Evolutionary conservation across 2,797 vertebrate genomes (phyloP), one percentile per base, ranked within the genome.

Genomic region (Mareca strepera): DNA sequence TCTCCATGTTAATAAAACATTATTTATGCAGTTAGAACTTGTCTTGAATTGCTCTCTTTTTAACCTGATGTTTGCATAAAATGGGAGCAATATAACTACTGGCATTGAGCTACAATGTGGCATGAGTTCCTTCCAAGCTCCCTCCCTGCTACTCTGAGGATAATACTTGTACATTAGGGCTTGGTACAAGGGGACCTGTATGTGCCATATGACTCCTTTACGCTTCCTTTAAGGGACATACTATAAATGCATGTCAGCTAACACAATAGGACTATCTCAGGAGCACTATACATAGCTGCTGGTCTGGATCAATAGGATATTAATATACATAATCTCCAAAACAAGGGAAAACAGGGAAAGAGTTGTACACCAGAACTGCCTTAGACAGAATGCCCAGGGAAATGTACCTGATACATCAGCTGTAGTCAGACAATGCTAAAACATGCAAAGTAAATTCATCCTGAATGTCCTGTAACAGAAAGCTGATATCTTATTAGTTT

Each of bases 401-500:
- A 28, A 62, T 29, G 13, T 20, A 31, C 17, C 10, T 70, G 52
- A 15, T 26, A 37, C 23, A 50, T 13, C 48, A 52, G 12, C 35
- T 11, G 7, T 53, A 28, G 52, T 50, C 31, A 66, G 58, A 17
- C 17, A 62, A 35, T 31, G 37, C 25, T 74, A 53, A 85, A 87
- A 93, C 6, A 50, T 15, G 70, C 6, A 55, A 67, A 73, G 7
- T 67, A 70, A 86, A 37, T 80, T 55, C 67, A 48, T 20, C 39
- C 82, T 58, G 41, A 86, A 90, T 37, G 73, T 68, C 58, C 35
- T 81, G 15, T 23, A 53, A 41, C 48, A 74, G 72, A 87, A 48
- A 83, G 87, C n/a, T 55, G 52, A 56, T 91, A 86, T 89, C 60
- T 53, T 70, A n/a, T 20, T 80, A 56, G 52, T 29, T 80, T 72